Conservation (phyloP, 2,797 vertebrate species). For the Anguilla pacifica region DNA sequence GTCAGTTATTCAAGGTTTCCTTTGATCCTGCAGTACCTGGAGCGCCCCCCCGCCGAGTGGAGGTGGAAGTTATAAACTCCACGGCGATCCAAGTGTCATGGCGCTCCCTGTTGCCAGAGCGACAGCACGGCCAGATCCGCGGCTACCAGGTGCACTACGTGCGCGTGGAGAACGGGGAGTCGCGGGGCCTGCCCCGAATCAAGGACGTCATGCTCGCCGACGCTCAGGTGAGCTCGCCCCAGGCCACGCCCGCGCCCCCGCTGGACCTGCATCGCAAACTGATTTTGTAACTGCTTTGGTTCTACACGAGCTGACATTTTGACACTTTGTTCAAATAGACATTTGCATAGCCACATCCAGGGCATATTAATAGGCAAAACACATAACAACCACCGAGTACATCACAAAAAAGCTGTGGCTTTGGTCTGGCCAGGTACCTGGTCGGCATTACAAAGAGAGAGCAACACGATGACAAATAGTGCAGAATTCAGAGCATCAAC, state of each 20-base stretch:
- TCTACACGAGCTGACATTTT: neutral
- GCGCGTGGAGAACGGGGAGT: slow-evolving; percentile 81
- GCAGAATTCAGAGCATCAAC: slow-evolving; percentile 2
- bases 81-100: slow-evolving; percentile 86
- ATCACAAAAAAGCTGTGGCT: neutral
- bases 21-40: slow-evolving; percentile 77
- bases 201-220: slow-evolving; percentile 92
- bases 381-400: neutral
- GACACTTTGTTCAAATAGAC: neutral
- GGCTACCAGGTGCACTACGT: slow-evolving; percentile 95
- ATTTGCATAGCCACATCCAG: neutral
- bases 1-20: neutral
- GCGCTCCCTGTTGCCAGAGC: slow-evolving; percentile 84
- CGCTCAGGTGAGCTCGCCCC: slow-evolving; percentile 80
- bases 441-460: neutral
- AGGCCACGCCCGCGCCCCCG: neutral
- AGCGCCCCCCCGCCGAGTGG: slow-evolving; percentile 88
- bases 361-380: neutral
- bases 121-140: slow-evolving; percentile 89
- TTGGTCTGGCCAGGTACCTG: neutral
- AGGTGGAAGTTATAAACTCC: slow-evolving; percentile 86
- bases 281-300: neutral
- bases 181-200: slow-evolving; percentile 84
- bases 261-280: neutral
- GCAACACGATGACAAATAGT: neutral